Evolutionary conservation across 2,113 vertebrate genomes (phyloP).

Genomic region (cat (Felis catus)): F.catus_Fca126_mat1.0 CM031422.1:16927501-16928000

Average conservation of each 20-base stretch:
- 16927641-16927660: background rate
- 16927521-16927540: no score
- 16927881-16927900: background rate
- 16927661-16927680: background rate
- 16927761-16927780: background rate
- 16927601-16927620: background rate
- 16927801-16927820: background rate
- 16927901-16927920: background rate
- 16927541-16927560: no score
- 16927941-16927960: background rate
- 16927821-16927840: background rate
- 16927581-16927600: no score
- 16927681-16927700: background rate
- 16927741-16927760: background rate
- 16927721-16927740: background rate
- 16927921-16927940: background rate
- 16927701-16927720: background rate
- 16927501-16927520: background rate
- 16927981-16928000: background rate
- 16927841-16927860: background rate
- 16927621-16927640: background rate
- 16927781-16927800: background rate
- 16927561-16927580: no score
- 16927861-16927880: background rate
- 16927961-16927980: background rate